A percentile compares a stretch with the other conserved stretches of the same genome.
phyloP scores from a whole-genome alignment of 2,113 vertebrate species.

The Engystomops pustulosus region DNA sequence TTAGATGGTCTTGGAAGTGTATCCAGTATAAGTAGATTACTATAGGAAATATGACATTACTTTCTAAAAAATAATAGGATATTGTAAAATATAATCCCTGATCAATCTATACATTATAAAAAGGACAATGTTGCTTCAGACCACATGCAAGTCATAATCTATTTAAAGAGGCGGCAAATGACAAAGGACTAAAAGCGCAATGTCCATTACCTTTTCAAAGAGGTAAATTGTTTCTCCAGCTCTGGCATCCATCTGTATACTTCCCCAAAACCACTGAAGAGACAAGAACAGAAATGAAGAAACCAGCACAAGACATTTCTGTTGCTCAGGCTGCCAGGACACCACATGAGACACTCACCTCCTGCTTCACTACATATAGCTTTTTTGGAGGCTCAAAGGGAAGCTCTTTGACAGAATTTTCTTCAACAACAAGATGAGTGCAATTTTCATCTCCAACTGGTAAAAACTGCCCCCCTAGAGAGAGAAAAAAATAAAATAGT shows the following conservation, averaged over 20 bases:
- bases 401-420: slow-evolving; percentile 90
- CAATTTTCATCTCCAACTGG: slow-evolving; percentile 88
- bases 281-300: slow-evolving; percentile 26
- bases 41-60: too few relatives aligned
- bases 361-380: slow-evolving; percentile 95
- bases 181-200: not conserved
- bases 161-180: too few relatives aligned
- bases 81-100: too few relatives aligned
- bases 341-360: slow-evolving; percentile 76
- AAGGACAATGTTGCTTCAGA: too few relatives aligned
- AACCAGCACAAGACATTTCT: not conserved
- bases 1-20: too few relatives aligned
- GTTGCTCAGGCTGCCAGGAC: not conserved
- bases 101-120: too few relatives aligned
- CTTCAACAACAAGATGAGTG: slow-evolving; percentile 95
- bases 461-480: slow-evolving; percentile 85
- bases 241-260: slow-evolving; percentile 98
- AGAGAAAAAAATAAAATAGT: not conserved
- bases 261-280: slow-evolving; percentile 97
- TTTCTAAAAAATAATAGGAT: not conserved
- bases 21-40: too few relatives aligned
- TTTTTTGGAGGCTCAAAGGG: slow-evolving; percentile 84
- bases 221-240: slow-evolving; percentile 97
- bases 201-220: slow-evolving; percentile 86
- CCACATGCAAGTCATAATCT: too few relatives aligned